Percentiles rank a stretch among this genome's conserved stretches.
Evolutionary conservation across 2,888 invertebrate genomes (phyloP).

Genomic region (Tolmerus cingulatus): DNA sequence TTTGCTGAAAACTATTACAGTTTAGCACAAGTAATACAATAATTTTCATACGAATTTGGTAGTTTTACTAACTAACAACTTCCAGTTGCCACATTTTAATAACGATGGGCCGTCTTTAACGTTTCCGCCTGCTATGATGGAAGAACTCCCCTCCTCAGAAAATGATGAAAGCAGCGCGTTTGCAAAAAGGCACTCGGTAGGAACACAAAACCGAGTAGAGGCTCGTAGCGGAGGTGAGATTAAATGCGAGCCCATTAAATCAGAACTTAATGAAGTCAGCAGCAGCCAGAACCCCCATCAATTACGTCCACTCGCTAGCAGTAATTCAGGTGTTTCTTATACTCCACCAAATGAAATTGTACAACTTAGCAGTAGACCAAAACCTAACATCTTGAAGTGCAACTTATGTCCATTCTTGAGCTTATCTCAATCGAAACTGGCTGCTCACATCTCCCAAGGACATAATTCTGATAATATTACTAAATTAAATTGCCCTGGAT

Average conservation of each 20-base stretch:
- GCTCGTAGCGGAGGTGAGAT: background rate
- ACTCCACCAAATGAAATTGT: background rate
- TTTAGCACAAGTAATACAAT: background rate
- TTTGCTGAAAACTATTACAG: conserved; percentile 17
- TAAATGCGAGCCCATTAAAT: conserved; percentile 59
- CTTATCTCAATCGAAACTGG: conserved; percentile 52
- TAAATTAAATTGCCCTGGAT: conserved; percentile 73
- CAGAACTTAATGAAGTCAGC: conserved; percentile 53
- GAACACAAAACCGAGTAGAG: background rate
- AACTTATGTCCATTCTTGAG: conserved; percentile 58
- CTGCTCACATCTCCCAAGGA: conserved; percentile 49
- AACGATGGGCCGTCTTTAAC: background rate
- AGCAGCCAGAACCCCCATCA: background rate
- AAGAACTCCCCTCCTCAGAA: background rate
- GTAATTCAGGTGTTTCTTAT: background rate
- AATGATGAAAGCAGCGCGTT: background rate
- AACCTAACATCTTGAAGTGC: conserved; percentile 54
- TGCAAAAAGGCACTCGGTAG: background rate
- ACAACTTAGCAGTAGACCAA: background rate
- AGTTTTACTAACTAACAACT: background rate
- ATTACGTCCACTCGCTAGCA: background rate
- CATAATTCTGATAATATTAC: conserved; percentile 51
- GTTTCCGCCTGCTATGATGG: background rate
- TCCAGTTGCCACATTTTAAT: conserved; percentile 11
- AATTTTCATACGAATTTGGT: background rate